Evolutionary conservation across 2,888 invertebrate species (phyloP), one percentile per base, ranked within the genome.

Genomic region (Morpho helenor): DNA sequence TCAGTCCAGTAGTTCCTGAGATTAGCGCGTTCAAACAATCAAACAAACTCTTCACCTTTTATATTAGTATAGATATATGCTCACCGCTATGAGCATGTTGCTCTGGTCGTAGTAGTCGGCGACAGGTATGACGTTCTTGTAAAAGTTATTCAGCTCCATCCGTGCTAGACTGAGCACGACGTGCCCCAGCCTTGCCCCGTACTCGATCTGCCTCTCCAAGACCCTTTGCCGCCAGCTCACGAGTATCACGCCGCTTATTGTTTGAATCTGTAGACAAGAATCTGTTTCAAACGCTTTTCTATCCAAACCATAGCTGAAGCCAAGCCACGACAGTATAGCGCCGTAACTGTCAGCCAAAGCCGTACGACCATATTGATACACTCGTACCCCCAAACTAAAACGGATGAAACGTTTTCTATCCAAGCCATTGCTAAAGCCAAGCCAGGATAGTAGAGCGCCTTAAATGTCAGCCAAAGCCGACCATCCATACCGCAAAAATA

Each of bases 41-140:
- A 16, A 16, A 16, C 16, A 16, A 16, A 16, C 16, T 16, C 7
- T 46, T 46, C 9, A 46, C 3, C 46, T 6, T 7, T 16, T 46
- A 8, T 46, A 7, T 7, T 46, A 10, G 6, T 3, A 40, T 3
- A 55, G 43, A 5, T 6, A 8, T 2, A 3, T 63, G 77, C 88
- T 84, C 47, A 89, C 88, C 69, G 87, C 83, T n/a, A 88, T 76
- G 2, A 89, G 76, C 82, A 96, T 94, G 75, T 95, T 95, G 75
- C 94, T 94, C 82, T 97, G 96, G 77, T 97, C 97, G 78, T 96
- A 97, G 85, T 96, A 97, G 78, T 97, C 97, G 0, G 96, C 96
- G 23, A 97, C 97, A 0, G 97, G 96, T 93, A 96, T 95, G 52
- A 97, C 97, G 83, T 95, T 95, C 76, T 74, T 94, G 79, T 96